phyloP scores from a whole-genome alignment of 2,888 invertebrate species.

The Bellardia bayeri region DNA sequence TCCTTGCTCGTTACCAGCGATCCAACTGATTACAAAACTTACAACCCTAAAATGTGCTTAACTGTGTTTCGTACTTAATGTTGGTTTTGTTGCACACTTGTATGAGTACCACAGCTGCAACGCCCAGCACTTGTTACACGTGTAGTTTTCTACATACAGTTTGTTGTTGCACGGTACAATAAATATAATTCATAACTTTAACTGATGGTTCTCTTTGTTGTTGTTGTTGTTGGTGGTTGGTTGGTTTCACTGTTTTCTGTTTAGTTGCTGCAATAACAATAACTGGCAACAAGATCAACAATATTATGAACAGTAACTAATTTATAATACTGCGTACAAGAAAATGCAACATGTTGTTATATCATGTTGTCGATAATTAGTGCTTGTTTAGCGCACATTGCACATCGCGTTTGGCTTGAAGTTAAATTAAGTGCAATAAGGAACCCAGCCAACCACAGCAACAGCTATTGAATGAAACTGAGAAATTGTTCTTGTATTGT shows the following conservation, averaged over 20 bases:
- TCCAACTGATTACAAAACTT: slow-evolving; percentile 62
- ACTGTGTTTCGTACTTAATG: slow-evolving; percentile 34
- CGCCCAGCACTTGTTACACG: slow-evolving; percentile 69
- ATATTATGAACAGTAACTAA: slow-evolving; percentile 72
- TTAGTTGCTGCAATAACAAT: slow-evolving; percentile 67
- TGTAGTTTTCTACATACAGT: slow-evolving; percentile 31
- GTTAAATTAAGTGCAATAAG: slow-evolving; percentile 64
- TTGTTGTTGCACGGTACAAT: slow-evolving; percentile 43
- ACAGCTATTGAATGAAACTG: neutral
- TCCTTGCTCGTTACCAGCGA: slow-evolving; percentile 40
- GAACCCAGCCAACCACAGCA: slow-evolving; percentile 1
- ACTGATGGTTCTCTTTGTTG: slow-evolving; percentile 30
- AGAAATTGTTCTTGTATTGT: neutral
- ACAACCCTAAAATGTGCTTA: slow-evolving; percentile 54
- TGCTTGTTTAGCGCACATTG: slow-evolving; percentile 75
- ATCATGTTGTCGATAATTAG: slow-evolving; percentile 77
- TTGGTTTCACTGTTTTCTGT: slow-evolving; percentile 25
- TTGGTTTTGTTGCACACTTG: slow-evolving; percentile 1
- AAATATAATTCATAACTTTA: slow-evolving; percentile 66
- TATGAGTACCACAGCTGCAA: slow-evolving; percentile 58
- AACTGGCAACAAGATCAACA: slow-evolving; percentile 73
- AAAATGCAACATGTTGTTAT: slow-evolving; percentile 68
- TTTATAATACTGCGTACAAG: slow-evolving; percentile 69
- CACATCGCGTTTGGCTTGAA: slow-evolving; percentile 36
- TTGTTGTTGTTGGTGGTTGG: slow-evolving; percentile 7